Evolutionary conservation across 2,888 invertebrate genomes (phyloP), one percentile per base, ranked within the genome.

Genomic region (Cantharis rufa): DNA sequence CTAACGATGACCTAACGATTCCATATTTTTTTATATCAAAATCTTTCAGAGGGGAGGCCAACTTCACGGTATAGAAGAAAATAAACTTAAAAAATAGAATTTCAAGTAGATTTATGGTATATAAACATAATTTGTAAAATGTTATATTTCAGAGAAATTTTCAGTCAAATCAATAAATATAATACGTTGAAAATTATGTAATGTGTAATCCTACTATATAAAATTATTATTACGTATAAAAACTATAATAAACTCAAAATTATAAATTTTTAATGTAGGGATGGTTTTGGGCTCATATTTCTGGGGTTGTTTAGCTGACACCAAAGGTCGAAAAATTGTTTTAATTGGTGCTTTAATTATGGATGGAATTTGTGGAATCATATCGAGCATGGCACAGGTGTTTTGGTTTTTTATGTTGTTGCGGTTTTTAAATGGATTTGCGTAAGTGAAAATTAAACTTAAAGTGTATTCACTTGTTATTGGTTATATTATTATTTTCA

Each of bases 231-330:
- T n/a, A n/a, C n/a, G n/a, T n/a, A n/a, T n/a, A 1, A 24, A 24
- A 24, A 1, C 24, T 24, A 24, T 9, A 24, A 24, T 24, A 48
- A 48, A 7, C n/a, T n/a, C 0, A 9, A 48, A 7, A n/a, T n/a
- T 32, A 32, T 2, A n/a, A 61, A 28, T 7, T 28, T 32, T 70
- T 72, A 77, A 78, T 79, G 1, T 84, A 94, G 95, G 95, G 80
- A 95, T 95, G 95, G 91, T 95, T 70, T 88, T 95, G 83, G 95
- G 95, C 15, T 95, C 94, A 64, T 95, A 95, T 88, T 94, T 95
- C 88, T 95, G 95, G 95, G 95, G 95, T 70, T 94, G 94, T 86
- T 89, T 95, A 84, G 95, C 95, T 79, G 95, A 95, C 86, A 94
- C 94, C 10, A 94, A 94, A 84, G 95, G 95, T n/a, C 90, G 95